These are phyloP conservation scores for Tylochromis polylepis DNA, from an alignment of 2,113 vertebrate species.

Conservation along the genomic window DNA sequence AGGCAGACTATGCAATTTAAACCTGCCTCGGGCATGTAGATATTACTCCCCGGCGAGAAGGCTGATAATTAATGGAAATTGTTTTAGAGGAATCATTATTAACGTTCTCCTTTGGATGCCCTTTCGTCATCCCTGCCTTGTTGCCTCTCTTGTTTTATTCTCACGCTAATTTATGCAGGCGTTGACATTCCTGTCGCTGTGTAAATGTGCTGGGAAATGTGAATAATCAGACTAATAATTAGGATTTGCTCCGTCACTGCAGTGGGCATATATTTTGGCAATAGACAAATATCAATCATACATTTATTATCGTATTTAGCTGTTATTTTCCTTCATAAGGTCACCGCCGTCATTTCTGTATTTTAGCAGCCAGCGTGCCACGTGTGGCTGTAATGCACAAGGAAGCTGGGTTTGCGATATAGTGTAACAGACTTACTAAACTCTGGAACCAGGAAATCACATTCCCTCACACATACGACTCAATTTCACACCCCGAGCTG, in stretches of 20 bases:
- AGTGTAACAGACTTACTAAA: constrained; percentile 20
- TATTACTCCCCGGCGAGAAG: constrained; percentile 75
- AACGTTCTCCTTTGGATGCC: constrained; percentile 80
- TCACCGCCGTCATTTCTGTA: not conserved
- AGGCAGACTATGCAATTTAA: constrained; percentile 79
- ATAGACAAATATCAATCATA: constrained; percentile 19
- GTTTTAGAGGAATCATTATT: constrained; percentile 81
- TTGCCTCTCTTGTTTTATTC: constrained; percentile 50
- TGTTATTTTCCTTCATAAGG: not conserved
- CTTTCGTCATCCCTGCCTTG: constrained; percentile 71
- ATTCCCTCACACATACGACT: constrained; percentile 48
- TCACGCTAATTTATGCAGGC: constrained; percentile 58
- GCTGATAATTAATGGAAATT: constrained; percentile 82
- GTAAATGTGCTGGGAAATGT: constrained; percentile 49
- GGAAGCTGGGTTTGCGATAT: not conserved
- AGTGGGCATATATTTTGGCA: constrained; percentile 40
- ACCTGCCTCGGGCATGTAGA: constrained; percentile 78
- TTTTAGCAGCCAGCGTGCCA: not conserved
- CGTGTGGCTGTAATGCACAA: not conserved
- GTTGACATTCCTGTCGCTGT: constrained; percentile 57
- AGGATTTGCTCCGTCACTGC: constrained; percentile 36
- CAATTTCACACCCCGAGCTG: constrained; percentile 63
- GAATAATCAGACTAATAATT: constrained; percentile 66
- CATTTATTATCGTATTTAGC: constrained; percentile 21
- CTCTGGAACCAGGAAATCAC: constrained; percentile 50